Conservation (phyloP, 64 coral and sea anemone genomes). For the Montipora cactus region DNA sequence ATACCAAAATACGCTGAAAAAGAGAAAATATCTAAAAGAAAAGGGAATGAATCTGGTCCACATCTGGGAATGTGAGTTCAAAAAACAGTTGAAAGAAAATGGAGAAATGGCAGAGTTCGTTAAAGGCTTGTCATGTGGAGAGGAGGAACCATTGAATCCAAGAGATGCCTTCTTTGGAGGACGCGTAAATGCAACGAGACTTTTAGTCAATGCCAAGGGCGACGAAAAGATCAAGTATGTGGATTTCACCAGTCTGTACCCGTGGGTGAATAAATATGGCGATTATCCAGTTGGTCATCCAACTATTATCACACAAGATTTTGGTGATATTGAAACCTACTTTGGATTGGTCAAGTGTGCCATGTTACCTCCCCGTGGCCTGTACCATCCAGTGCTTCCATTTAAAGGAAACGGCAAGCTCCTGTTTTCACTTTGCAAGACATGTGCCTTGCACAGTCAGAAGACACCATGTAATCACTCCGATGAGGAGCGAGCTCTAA, state of each 20-base stretch:
- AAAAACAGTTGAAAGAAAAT: not conserved
- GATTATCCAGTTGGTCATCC: not conserved
- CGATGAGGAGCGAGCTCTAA: constrained; percentile 9
- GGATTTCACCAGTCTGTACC: not conserved
- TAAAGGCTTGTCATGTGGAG: not conserved
- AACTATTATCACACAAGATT: not conserved
- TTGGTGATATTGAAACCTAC: not conserved
- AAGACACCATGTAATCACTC: constrained; percentile 18
- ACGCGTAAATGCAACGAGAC: not conserved
- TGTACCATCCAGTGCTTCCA: constrained; percentile 45
- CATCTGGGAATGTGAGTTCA: constrained; percentile 52
- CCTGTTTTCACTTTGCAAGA: constrained; percentile 9
- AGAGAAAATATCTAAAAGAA: not conserved
- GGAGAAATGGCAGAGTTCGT: not conserved
- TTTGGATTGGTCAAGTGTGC: constrained; percentile 29
- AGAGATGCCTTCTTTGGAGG: constrained; percentile 55
- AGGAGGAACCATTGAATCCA: not conserved
- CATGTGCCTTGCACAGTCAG: not conserved
- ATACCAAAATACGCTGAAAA: not conserved
- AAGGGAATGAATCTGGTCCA: not conserved
- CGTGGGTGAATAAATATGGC: not conserved
- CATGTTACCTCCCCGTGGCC: constrained; percentile 26
- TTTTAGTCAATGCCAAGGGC: not conserved
- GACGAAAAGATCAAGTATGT: constrained; percentile 29
- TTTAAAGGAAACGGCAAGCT: constrained; percentile 7